Conservation (phyloP, 2,797 vertebrate genomes). For the Poeciliopsis gracilis region DNA sequence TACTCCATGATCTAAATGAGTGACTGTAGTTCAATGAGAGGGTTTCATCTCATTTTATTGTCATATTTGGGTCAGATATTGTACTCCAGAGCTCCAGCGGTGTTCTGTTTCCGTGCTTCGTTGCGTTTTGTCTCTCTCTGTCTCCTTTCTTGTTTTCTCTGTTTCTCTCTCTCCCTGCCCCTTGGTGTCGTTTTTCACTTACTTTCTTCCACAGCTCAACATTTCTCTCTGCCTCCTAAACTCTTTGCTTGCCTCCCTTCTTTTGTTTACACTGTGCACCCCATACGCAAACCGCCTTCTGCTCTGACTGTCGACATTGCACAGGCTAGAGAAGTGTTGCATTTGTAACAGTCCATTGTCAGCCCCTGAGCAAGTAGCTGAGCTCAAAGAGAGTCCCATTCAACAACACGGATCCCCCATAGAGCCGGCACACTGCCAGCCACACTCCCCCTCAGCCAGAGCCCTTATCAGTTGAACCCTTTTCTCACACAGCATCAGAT, state of each 20-base stretch:
- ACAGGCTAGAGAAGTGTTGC: slow-evolving; percentile 45
- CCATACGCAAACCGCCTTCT: slow-evolving; percentile 36
- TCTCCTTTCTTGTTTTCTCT: slow-evolving; percentile 37
- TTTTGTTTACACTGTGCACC: slow-evolving; percentile 25
- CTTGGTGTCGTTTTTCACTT: slow-evolving; percentile 29
- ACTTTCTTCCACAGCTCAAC: slow-evolving; percentile 14
- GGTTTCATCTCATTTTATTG: slow-evolving; percentile 45
- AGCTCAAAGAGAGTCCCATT: slow-evolving; percentile 64
- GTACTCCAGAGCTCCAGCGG: slow-evolving; percentile 37
- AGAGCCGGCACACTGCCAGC: slow-evolving; percentile 51
- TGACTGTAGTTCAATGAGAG: slow-evolving; percentile 32
- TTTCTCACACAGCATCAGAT: slow-evolving; percentile 77
- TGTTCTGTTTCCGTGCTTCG: slow-evolving; percentile 36
- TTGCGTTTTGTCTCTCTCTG: slow-evolving; percentile 25
- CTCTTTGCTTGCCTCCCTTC: slow-evolving; percentile 7
- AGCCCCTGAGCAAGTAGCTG: slow-evolving; percentile 44
- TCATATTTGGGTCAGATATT: slow-evolving; percentile 64
- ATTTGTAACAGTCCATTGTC: slow-evolving; percentile 59
- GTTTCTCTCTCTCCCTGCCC: slow-evolving; percentile 24
- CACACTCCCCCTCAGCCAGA: slow-evolving; percentile 52
- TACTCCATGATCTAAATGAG: slow-evolving; percentile 29
- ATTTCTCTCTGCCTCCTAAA: slow-evolving; percentile 23
- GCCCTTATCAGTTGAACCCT: slow-evolving; percentile 64
- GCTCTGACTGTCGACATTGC: slow-evolving; percentile 42
- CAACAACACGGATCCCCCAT: slow-evolving; percentile 63